A percentile compares a stretch with the other conserved stretches of the same genome.
These are phyloP conservation scores for Aspiorhynchus laticeps DNA, from an alignment of 2,113 vertebrate species.

Conservation along the genomic window DNA sequence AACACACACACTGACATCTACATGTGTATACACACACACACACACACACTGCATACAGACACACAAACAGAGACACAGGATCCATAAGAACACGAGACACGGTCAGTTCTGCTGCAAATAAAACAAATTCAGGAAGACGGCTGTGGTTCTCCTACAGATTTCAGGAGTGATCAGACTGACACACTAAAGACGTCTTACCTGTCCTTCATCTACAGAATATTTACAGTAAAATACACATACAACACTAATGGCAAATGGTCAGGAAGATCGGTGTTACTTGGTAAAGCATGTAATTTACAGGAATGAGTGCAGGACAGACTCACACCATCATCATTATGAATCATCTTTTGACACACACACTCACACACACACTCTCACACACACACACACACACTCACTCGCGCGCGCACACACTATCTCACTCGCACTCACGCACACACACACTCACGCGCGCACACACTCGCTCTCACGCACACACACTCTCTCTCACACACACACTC, in stretches of 20 bases:
- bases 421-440: too few species aligned
- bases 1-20: background rate
- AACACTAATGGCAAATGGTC: background rate
- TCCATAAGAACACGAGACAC: background rate
- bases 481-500: too few species aligned
- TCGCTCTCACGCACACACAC: too few species aligned
- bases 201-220: background rate
- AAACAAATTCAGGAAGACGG: background rate
- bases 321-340: background rate
- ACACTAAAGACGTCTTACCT: background rate
- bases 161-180: background rate
- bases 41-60: too few species aligned
- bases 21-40: too few species aligned
- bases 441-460: too few species aligned
- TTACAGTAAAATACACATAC: background rate
- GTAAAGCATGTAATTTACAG: background rate
- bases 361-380: background rate
- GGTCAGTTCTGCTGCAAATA: background rate
- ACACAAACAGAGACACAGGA: background rate
- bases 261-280: background rate
- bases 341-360: background rate
- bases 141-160: background rate
- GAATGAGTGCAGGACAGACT: background rate
- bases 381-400: background rate
- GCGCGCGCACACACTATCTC: too few species aligned